Percentiles rank a stretch among this genome's conserved stretches.
These are phyloP conservation scores for Ormyrus thymus DNA, from an alignment of 2,888 invertebrate genomes.

Conservation along the genomic window DNA sequence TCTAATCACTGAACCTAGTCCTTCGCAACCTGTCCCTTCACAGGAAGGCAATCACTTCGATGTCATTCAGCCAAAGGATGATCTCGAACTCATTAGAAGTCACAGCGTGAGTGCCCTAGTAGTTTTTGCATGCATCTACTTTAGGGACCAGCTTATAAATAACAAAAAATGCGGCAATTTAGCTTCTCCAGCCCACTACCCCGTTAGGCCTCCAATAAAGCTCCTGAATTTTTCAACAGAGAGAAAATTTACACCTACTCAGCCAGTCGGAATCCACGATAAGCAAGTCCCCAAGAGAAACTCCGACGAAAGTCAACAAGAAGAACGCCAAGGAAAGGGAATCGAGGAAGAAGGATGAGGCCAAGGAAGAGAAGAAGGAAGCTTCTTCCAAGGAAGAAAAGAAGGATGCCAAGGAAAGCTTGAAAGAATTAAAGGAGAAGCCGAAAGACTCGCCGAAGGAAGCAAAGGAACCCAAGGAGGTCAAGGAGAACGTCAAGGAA, in stretches of 20 bases:
- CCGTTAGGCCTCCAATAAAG: too few relatives aligned
- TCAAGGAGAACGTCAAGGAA: conserved; percentile 63
- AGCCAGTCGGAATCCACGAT: conserved; percentile 61
- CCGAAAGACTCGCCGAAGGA: conserved; percentile 60
- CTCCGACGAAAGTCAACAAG: conserved; percentile 68
- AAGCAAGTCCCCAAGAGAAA: conserved; percentile 71
- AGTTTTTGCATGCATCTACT: conserved; percentile 42
- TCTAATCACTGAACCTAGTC: conserved; percentile 68
- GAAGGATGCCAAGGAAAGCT: conserved; percentile 38
- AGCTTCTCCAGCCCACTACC: too few relatives aligned
- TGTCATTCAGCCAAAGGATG: conserved; percentile 88
- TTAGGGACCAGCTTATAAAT: not conserved
- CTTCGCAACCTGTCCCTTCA: conserved; percentile 73
- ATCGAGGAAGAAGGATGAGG: conserved; percentile 66
- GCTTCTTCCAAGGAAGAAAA: conserved; percentile 12
- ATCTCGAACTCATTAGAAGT: conserved; percentile 78
- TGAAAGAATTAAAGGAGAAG: conserved; percentile 57
- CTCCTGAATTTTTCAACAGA: conserved; percentile 59
- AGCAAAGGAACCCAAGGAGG: conserved; percentile 62
- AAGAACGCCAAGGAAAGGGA: conserved; percentile 66
- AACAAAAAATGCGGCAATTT: too few relatives aligned
- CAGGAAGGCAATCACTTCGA: conserved; percentile 83
- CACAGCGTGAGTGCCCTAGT: conserved; percentile 75
- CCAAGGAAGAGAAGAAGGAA: conserved; percentile 67
- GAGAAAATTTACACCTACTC: conserved; percentile 67